Evolutionary conservation across 2,113 vertebrate species (phyloP).

Genomic region (Bos javanicus): DNA sequence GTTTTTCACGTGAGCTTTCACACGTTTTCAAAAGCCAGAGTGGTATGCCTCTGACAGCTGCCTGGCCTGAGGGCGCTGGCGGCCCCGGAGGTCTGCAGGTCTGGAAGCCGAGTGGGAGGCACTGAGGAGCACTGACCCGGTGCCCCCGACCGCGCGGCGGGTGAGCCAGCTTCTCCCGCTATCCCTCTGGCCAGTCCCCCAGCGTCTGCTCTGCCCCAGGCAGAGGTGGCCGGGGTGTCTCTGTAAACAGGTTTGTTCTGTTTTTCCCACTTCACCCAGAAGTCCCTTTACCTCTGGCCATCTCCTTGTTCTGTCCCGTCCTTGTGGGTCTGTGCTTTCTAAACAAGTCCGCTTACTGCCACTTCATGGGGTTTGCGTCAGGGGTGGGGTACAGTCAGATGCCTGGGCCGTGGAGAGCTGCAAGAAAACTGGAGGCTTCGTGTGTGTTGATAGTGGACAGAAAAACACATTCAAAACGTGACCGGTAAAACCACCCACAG

Average conservation of each 20-base stretch:
- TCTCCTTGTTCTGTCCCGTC: no score
- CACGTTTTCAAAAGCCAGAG: not conserved
- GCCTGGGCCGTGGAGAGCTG: not conserved
- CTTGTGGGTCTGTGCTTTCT: not conserved
- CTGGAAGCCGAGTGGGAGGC: not conserved
- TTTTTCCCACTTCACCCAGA: not conserved
- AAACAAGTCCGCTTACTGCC: not conserved
- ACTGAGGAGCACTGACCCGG: not conserved
- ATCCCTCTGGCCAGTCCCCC: not conserved
- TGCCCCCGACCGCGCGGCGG: fast-evolving
- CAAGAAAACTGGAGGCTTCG: not conserved
- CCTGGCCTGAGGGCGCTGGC: not conserved
- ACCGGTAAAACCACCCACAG: not conserved
- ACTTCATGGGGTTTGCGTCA: not conserved
- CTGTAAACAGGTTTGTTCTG: no score
- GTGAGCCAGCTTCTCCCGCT: no score
- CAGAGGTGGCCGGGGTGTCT: fast-evolving
- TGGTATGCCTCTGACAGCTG: not conserved
- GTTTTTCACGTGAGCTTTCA: not conserved
- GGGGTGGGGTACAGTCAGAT: no score
- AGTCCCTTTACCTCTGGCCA: not conserved
- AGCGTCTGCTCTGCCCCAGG: fast-evolving
- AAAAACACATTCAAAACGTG: not conserved
- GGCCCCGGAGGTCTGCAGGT: not conserved
- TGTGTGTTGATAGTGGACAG: not conserved